Percentiles rank a stretch among this genome's conserved stretches.
Conservation (phyloP, 1,140 invertebrate species). For the Bombus soroeensis region DNA sequence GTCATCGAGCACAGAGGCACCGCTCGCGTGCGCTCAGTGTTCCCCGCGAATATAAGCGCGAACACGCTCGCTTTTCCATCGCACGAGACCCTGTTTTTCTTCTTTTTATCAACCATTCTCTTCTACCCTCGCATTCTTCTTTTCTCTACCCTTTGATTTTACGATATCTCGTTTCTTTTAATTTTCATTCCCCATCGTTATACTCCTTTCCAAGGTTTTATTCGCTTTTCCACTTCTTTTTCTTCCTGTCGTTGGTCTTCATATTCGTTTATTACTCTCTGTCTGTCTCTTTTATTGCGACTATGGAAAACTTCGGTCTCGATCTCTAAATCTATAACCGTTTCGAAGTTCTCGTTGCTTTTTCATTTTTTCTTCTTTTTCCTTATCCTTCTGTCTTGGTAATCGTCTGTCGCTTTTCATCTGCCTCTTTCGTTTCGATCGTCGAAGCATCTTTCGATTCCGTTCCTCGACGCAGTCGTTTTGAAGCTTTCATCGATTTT, state of each 20-base stretch:
- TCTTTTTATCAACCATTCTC: neutral
- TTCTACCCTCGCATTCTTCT: neutral
- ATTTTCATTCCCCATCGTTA: neutral
- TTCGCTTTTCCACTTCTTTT: neutral
- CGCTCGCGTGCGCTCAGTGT: constrained; percentile 1
- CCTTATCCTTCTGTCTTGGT: rapidly evolving
- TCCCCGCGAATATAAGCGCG: neutral
- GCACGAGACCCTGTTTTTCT: constrained; percentile 6
- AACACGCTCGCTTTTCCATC: neutral
- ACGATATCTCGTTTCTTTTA: neutral
- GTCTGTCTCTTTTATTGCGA: neutral
- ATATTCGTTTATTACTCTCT: too few relatives aligned
- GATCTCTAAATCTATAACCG: neutral
- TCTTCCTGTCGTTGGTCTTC: neutral
- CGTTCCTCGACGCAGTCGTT: too few relatives aligned
- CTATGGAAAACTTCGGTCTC: too few relatives aligned
- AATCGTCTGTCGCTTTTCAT: neutral
- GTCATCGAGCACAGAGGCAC: constrained; percentile 53
- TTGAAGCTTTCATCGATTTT: neutral
- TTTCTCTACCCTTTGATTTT: neutral
- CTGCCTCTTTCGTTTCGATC: neutral
- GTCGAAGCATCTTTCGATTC: neutral
- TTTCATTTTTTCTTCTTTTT: neutral
- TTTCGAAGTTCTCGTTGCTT: neutral
- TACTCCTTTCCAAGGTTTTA: rapidly evolving